Evolutionary conservation across 2,888 invertebrate genomes (phyloP).

Genomic region (Dynastes hyllus): DNA sequence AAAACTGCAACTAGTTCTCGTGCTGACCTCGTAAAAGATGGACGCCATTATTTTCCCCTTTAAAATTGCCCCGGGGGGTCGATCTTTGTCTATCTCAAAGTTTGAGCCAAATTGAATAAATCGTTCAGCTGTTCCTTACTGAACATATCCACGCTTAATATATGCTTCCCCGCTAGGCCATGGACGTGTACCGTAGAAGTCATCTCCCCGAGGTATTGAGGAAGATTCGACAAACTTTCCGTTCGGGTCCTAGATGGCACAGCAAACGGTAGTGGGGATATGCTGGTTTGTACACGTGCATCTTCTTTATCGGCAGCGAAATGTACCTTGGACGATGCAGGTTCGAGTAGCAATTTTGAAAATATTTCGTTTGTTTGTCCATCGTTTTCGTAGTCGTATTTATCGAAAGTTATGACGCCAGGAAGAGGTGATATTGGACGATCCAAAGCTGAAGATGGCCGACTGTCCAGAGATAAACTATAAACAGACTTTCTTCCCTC

Average conservation of each 20-base stretch:
- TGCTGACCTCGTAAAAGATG: constrained; percentile 98
- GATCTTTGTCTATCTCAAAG: constrained; percentile 92
- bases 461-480: constrained; percentile 68
- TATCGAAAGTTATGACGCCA: constrained; percentile 51
- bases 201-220: constrained; percentile 64
- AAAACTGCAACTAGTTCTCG: constrained; percentile 97
- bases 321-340: constrained; percentile 72
- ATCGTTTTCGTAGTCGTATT: constrained; percentile 69
- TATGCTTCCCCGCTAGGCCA: constrained; percentile 82
- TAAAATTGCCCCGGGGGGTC: constrained; percentile 86
- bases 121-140: constrained; percentile 92
- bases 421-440: constrained; percentile 69
- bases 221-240: constrained; percentile 62
- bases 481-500: constrained; percentile 71
- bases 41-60: constrained; percentile 96
- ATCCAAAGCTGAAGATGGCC: constrained; percentile 76
- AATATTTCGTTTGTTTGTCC: constrained; percentile 75
- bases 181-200: constrained; percentile 66
- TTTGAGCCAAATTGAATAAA: constrained; percentile 95
- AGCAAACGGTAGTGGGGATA: constrained; percentile 62
- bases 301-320: constrained; percentile 72
- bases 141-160: constrained; percentile 90
- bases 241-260: constrained; percentile 59
- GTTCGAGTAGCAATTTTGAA: constrained; percentile 69
- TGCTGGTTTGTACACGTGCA: constrained; percentile 53